Evolutionary conservation across 1,140 invertebrate genomes (phyloP), one percentile per base, ranked within the genome.

Genomic region (Daktulosphaira vitifoliae): DNA sequence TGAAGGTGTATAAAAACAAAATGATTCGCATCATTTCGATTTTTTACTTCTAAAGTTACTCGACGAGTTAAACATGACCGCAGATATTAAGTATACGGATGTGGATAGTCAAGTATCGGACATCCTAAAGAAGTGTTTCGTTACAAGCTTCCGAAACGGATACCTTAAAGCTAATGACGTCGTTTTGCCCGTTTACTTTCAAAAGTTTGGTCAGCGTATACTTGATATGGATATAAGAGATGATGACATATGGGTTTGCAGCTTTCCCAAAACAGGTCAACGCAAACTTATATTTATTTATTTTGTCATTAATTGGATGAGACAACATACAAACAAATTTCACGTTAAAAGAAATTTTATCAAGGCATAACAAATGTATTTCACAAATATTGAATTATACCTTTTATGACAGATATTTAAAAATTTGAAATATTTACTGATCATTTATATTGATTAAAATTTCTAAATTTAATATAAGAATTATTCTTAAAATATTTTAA

Each of bases 201-300:
- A 65, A 38, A 65, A 72, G 18, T 71, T 71, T 42, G 65, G 69
- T 7, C 70, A 74, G 3, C 67, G 70, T 37, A 71, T 76, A 13
- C 59, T 68, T 33, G 68, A 76, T 38, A 67, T 77, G 65, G 70
- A 74, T 50, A 68, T 74, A 13, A 65, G 72, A 11, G 52, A 70
- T 2, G 76, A 78, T 66, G 77, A 78, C 59, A 67, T 77, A 18
- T 78, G 74, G 74, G 69, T 79, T 9, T 71, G 78, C 29, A 76
- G 73, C 23, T 78, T 74, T 65, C 76, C 78, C 1, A 79, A 78
- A 69, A 76, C 74, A 64, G 78, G 78, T 74, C 11, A 6, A 33
- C 29, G 11, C 29, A 48, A 11, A 33, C 29, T 11, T 33, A 33
- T 33, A 33, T 33, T 6, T 11, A 33, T 11, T 11, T 33, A 33